Evolutionary conservation across 2,888 invertebrate species (phyloP), one percentile per base, ranked within the genome.

Genomic region (Parnassius smintheus): DNA sequence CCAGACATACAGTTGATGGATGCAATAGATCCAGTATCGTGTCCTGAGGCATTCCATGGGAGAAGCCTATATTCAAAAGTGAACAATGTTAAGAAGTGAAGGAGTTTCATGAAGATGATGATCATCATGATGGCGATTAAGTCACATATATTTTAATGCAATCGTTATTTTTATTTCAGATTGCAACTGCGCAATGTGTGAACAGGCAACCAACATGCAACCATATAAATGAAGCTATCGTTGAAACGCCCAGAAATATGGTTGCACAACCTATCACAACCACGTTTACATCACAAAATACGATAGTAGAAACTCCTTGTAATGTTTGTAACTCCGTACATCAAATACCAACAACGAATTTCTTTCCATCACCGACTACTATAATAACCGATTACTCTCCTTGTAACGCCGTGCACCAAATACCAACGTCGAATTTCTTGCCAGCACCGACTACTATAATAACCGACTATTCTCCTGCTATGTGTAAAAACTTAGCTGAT

Each of bases 301-400:
- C 46, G 22, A 53, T 64, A 48, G 11, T 55, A 35, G 67, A 67
- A 48, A 22, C 44, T 22, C 46, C 55, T 18, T 52, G 61, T 18
- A 63, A 49, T 7, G 9, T 18, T 25, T 50, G 56, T 56, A 61
- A 62, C 12, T 62, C 62, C 11, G 9, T 63, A 1, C 59, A 59
- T 11, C 55, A 59, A 56, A 41, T 59, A 9, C 71, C 77, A 10
- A 56, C 71, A 4, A 22, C 58, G 7, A 68, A 75, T 51, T 69
- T 56, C 44, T 65, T 65, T 1, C 67, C 71, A 9, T 54, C 74
- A 1, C 72, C 78, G 3, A 82, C 82, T 0, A 82, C 85, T 0
- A 66, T 88, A 1, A 82, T 88, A 35, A 84, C 86, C 0, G 89
- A 88, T 55, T 85, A 86, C 45, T 80, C 87, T 0, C 89, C 89